A percentile compares a stretch with the other conserved stretches of the same genome.
These are phyloP conservation scores for Dioctria rufipes DNA, from an alignment of 2,888 invertebrate species.

Conservation along the genomic window DNA sequence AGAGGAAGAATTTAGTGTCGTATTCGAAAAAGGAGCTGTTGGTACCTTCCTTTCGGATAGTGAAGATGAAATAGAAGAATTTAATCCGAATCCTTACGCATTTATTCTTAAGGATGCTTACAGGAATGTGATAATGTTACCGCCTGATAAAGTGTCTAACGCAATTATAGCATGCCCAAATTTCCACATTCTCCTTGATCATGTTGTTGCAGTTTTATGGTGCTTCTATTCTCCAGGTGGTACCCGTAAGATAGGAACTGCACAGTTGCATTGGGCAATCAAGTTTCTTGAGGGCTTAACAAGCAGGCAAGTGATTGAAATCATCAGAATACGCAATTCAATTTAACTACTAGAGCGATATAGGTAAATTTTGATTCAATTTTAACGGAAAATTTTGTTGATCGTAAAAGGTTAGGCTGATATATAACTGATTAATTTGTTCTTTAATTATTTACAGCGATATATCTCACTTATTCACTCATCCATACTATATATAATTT, in stretches of 20 bases:
- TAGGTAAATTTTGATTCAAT: no score
- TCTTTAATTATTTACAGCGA: no score
- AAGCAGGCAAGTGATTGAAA: conserved; percentile 44
- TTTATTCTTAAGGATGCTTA: conserved; percentile 57
- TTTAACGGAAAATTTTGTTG: no score
- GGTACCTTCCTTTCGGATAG: not conserved
- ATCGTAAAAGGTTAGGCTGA: no score
- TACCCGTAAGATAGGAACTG: conserved; percentile 47
- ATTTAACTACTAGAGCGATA: no score
- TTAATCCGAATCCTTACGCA: conserved; percentile 58
- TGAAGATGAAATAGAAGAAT: conserved; percentile 36
- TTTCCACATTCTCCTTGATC: conserved; percentile 60
- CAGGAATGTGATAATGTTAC: conserved; percentile 48
- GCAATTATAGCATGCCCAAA: conserved; percentile 56
- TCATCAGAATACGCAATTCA: no score
- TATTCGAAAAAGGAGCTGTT: not conserved
- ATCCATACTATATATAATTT: no score
- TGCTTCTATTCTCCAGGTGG: conserved; percentile 56
- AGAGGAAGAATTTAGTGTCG: not conserved
- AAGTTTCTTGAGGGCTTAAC: conserved; percentile 61
- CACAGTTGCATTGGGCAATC: conserved; percentile 61
- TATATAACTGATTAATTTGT: no score
- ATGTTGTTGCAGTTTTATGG: conserved; percentile 61
- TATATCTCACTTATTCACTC: no score
- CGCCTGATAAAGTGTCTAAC: conserved; percentile 4